phyloP scores from a whole-genome alignment of 2,113 vertebrate species.

The Actinemys pallida region DNA sequence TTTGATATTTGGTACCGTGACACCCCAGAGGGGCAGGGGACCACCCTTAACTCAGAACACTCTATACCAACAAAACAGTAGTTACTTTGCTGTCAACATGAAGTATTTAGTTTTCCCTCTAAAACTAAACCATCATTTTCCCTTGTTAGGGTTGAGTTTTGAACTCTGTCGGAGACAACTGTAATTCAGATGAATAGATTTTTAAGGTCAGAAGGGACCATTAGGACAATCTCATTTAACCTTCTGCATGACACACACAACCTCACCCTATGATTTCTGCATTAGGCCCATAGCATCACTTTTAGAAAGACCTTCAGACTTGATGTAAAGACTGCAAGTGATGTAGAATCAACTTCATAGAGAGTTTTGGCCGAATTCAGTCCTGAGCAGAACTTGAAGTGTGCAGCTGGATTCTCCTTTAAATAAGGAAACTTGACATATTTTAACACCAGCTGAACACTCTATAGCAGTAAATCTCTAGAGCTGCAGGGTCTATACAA shows the following conservation, averaged over 20 bases:
- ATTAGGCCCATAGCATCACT: too few species aligned
- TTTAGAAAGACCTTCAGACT: too few species aligned
- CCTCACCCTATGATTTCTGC: too few species aligned
- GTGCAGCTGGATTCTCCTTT: conserved; percentile 28
- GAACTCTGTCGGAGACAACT: not conserved
- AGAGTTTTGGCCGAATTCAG: not conserved
- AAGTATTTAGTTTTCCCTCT: not conserved
- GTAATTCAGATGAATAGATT: not conserved
- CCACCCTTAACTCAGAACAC: too few species aligned
- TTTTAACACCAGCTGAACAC: conserved; percentile 7
- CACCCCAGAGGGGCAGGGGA: too few species aligned
- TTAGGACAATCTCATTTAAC: too few species aligned
- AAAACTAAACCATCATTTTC: not conserved
- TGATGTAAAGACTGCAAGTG: too few species aligned
- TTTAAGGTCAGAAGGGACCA: not conserved
- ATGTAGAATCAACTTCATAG: too few species aligned
- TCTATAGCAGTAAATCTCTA: not conserved
- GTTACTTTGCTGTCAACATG: not conserved
- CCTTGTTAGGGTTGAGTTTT: not conserved
- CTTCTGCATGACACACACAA: too few species aligned
- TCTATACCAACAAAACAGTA: too few species aligned
- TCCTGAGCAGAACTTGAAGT: not conserved
- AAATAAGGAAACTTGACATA: not conserved
- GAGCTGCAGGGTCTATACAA: conserved; percentile 13
- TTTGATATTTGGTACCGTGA: too few species aligned